Percentiles rank a stretch among this genome's conserved stretches.
Conservation (phyloP, 2,888 invertebrate genomes). For the Ectobius pallidus region DNA sequence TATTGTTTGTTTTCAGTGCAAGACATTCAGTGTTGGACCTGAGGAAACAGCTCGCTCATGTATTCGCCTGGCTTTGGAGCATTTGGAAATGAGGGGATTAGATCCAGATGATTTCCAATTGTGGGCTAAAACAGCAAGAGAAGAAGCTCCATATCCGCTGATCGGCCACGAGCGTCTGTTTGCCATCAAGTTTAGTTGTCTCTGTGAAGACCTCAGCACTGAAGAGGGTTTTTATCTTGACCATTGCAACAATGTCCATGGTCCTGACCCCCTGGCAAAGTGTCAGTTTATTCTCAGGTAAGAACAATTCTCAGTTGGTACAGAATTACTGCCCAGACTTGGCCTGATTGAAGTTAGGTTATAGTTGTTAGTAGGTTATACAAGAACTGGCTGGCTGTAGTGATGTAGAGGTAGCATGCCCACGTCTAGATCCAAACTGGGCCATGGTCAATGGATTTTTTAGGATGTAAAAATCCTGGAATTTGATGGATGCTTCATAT, state of each 20-base stretch:
- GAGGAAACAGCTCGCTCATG: conserved; percentile 74
- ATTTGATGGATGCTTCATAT: too few species aligned
- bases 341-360: too few species aligned
- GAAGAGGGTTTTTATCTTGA: conserved; percentile 80
- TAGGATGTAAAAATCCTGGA: too few species aligned
- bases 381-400: too few species aligned
- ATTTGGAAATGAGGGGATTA: conserved; percentile 55
- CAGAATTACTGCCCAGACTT: too few species aligned
- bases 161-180: conserved; percentile 85
- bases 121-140: conserved; percentile 75
- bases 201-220: conserved; percentile 75
- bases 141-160: conserved; percentile 77
- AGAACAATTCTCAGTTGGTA: too few species aligned
- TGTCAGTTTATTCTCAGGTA: conserved; percentile 62
- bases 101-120: conserved; percentile 63
- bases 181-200: conserved; percentile 76
- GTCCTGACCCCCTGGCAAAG: conserved; percentile 51
- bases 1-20: conserved; percentile 64
- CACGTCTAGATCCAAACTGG: too few species aligned
- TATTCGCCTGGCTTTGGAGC: conserved; percentile 57
- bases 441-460: too few species aligned
- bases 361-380: too few species aligned
- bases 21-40: conserved; percentile 76
- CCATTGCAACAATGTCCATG: conserved; percentile 73
- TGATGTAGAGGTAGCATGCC: too few species aligned